Evolutionary conservation across 2,797 vertebrate species (phyloP), one percentile per base, ranked within the genome.

Genomic region (Pipistrellus pygmaeus): DNA sequence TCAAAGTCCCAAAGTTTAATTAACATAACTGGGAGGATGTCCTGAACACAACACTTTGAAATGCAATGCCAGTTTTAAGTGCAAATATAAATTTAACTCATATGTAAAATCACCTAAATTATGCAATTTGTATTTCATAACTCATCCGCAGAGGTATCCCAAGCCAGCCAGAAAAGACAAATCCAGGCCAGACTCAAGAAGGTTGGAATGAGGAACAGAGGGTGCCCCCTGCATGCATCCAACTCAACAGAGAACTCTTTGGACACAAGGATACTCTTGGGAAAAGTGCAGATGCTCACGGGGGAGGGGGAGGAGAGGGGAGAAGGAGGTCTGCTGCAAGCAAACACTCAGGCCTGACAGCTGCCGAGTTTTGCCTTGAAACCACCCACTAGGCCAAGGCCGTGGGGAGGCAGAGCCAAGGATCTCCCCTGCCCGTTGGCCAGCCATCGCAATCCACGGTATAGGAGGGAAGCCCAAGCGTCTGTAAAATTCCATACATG

Each of bases 11-110:
- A 21, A 23, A 6, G 10, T 69, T 38, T 35, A 38, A 69, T 23
- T 21, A 69, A 38, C 35, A 23, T 32, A 69, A 69, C 32, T 38
- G 66, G 66, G 66, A 69, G 35, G 32, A 35, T 69, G 32, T 35
- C 66, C 66, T 69, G 66, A 23, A 13, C 35, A 21, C 32, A 69
- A 69, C 66, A 21, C 32, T 38, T 23, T 38, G 66, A 35, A 35
- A 35, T 69, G 66, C 66, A 69, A 38, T 69, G 66, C 18, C 20
- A 69, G 30, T 66, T 88, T 93, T 76, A 84, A 84, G 75, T 87
- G 38, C 78, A 71, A 88, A 44, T 46, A 18, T 51, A 90, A 85
- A 88, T 69, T 92, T 92, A 96, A 85, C 21, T 69, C 23, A 32
- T 18, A 32, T 41, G 21, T n/a, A 73, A 38, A 76, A 66, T 57